Percentiles rank a stretch among this genome's conserved stretches.
phyloP scores from a whole-genome alignment of 2,888 invertebrate species.

The Pollenia labialis region DNA sequence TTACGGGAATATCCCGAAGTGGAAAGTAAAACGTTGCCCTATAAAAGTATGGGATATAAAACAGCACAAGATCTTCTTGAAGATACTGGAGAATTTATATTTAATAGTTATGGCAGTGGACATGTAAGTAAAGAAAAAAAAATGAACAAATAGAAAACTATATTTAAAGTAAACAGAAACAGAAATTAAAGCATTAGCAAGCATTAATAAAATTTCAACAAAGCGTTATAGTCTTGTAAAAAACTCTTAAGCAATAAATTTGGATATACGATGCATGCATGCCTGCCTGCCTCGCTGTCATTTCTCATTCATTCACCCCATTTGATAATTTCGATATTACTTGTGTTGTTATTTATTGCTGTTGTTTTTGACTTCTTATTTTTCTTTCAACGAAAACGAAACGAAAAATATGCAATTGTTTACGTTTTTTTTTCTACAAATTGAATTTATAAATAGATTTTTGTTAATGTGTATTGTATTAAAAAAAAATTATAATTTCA shows the following conservation, averaged over 20 bases:
- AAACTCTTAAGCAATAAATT: background rate
- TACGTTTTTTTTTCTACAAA: conserved; percentile 62
- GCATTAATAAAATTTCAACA: background rate
- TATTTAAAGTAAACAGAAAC: background rate
- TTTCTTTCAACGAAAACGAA: conserved; percentile 51
- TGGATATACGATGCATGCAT: conserved; percentile 32
- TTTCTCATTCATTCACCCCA: conserved; percentile 64
- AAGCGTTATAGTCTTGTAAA: background rate
- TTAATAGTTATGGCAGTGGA: conserved; percentile 84
- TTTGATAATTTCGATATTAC: conserved; percentile 44
- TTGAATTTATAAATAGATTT: conserved; percentile 72
- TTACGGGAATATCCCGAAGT: conserved; percentile 87
- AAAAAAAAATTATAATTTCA: conserved; percentile 39
- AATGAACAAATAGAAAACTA: background rate
- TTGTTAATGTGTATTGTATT: conserved; percentile 43
- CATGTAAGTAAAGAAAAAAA: conserved; percentile 82
- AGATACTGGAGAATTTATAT: conserved; percentile 86
- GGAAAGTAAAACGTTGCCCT: conserved; percentile 88
- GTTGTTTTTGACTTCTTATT: conserved; percentile 26
- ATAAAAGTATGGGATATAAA: conserved; percentile 86
- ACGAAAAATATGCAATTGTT: conserved; percentile 64
- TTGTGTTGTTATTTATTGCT: conserved; percentile 55
- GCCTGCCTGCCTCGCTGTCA: conserved; percentile 35
- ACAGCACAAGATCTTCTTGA: conserved; percentile 87
- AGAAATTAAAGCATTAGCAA: background rate